Conservation (phyloP, 2,113 vertebrate genomes). For the Spizaetus ornatus region DNA sequence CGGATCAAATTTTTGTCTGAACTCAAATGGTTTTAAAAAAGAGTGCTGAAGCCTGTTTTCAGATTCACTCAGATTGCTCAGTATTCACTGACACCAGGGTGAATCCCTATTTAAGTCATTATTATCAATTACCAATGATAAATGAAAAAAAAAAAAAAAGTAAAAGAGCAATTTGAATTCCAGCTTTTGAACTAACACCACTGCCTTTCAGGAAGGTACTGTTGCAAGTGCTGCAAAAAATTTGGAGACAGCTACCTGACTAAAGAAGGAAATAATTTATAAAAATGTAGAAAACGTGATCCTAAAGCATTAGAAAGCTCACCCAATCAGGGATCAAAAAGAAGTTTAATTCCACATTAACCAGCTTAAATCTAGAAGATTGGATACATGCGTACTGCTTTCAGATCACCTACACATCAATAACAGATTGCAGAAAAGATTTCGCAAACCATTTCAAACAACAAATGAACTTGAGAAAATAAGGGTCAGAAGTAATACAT, state of each 20-base stretch:
- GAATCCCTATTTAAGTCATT: background rate
- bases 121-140: background rate
- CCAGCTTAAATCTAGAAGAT: background rate
- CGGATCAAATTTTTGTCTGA: background rate
- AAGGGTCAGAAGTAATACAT: background rate
- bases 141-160: background rate
- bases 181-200: background rate
- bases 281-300: background rate
- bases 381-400: background rate
- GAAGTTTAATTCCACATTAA: background rate
- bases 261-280: background rate
- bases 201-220: background rate
- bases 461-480: background rate
- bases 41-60: background rate
- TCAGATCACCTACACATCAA: background rate
- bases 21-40: background rate
- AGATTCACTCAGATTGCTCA: background rate
- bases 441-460: background rate
- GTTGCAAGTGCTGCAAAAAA: background rate
- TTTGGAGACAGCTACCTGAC: background rate
- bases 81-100: background rate
- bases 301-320: background rate
- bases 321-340: background rate
- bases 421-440: background rate
- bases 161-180: background rate